Evolutionary conservation across 1,140 invertebrate genomes (phyloP).

Genomic region (Homalodisca vitripennis): DNA sequence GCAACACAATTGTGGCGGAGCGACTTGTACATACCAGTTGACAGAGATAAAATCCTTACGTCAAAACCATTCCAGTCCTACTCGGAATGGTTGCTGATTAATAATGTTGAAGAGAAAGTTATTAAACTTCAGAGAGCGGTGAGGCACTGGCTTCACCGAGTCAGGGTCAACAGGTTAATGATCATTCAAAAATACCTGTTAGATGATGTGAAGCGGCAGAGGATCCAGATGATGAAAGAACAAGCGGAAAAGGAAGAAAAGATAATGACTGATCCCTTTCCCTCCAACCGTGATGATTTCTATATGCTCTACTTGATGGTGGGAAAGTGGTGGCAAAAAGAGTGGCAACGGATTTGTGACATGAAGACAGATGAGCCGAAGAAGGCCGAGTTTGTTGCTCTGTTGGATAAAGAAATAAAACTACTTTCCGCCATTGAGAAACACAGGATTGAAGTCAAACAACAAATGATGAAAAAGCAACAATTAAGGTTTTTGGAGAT

Average conservation of each 20-base stretch:
- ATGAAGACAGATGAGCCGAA: slow-evolving; percentile 57
- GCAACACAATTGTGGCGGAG: slow-evolving; percentile 25
- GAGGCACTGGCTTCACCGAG: neutral
- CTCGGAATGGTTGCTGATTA: slow-evolving; percentile 26
- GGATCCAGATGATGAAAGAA: slow-evolving; percentile 16
- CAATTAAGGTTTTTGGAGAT: slow-evolving; percentile 58
- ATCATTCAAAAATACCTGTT: slow-evolving; percentile 20
- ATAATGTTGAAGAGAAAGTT: slow-evolving; percentile 29
- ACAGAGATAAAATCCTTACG: slow-evolving; percentile 28
- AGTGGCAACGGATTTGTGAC: slow-evolving; percentile 56
- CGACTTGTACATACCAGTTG: slow-evolving; percentile 16
- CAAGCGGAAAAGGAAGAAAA: slow-evolving; percentile 27
- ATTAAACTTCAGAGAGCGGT: slow-evolving; percentile 28
- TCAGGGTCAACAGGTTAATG: neutral
- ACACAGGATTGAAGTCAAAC: slow-evolving; percentile 55
- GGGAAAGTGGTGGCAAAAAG: slow-evolving; percentile 61
- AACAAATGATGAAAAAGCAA: slow-evolving; percentile 53
- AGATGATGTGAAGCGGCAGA: neutral
- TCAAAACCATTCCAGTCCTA: slow-evolving; percentile 27
- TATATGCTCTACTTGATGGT: slow-evolving; percentile 61
- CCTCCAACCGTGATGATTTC: slow-evolving; percentile 60
- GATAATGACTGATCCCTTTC: slow-evolving; percentile 58
- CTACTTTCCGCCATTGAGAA: slow-evolving; percentile 60
- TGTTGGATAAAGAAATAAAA: slow-evolving; percentile 63
- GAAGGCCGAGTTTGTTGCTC: slow-evolving; percentile 58